Evolutionary conservation across 2,113 vertebrate species (phyloP), one percentile per base, ranked within the genome.

Genomic region (Marmota monax): DNA sequence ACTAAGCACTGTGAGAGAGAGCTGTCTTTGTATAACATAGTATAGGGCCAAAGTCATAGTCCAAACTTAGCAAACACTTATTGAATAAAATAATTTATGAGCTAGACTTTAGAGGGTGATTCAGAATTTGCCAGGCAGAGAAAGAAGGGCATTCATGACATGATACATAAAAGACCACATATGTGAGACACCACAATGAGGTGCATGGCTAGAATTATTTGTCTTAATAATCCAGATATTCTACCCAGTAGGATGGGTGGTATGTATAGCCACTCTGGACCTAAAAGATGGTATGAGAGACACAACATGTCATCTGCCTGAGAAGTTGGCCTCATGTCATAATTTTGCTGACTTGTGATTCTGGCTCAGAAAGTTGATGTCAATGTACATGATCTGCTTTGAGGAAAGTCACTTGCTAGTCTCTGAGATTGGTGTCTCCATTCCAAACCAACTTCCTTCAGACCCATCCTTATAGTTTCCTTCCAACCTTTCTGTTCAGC

Each of bases 41-140:
- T 22, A 13, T 65, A 58, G 34, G 80, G 27, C 4, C 37, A 92
- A 77, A 85, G 53, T 20, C 37, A 39, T 11, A 42, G 22, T 88
- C n/a, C 39, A 80, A 76, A 85, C 42, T 96, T 11, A 69, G 74
- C 18, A 72, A 93, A 77, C 80, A 69, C 45, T 79, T 92, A 69
- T 11, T 48, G 27, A 76, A 80, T 72, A 70, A 80, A 95, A 80
- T 77, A 77, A 76, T 18, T 84, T 80, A 12, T 88, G n/a, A 88
- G 32, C 10, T 94, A 42, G 25, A 9, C 5, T 84, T 94, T 88
- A 95, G 84, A 88, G 20, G 4, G 85, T 92, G 27, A 83, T n/a
- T 70, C 51, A 76, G 32, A 76, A 56, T 85, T 82, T 79, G 1
- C 56, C 67, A 96, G 22, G 39, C 78, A 80, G 84, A 80, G 48